Percentiles rank a stretch among this genome's conserved stretches.
phyloP scores from a whole-genome alignment of 2,888 invertebrate genomes.

The Pogonocherus hispidulus region DNA sequence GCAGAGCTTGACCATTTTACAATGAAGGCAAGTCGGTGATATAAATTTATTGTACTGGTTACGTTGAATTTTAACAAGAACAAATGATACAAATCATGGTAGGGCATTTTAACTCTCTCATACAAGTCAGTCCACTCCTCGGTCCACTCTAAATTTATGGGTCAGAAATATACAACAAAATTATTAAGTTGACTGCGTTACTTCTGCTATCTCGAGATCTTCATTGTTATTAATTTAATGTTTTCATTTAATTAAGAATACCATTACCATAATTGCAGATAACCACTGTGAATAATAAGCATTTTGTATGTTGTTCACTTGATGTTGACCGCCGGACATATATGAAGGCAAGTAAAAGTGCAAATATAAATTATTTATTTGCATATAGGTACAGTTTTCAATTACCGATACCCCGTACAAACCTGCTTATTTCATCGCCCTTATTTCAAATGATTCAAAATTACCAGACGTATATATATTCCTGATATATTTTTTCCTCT shows the following conservation, averaged over 20 bases:
- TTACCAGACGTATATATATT: no score
- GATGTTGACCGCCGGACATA: slow-evolving; percentile 13
- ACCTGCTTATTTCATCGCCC: no score
- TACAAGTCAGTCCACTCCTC: slow-evolving; percentile 4
- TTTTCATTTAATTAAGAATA: slow-evolving; percentile 32
- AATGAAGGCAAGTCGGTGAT: slow-evolving; percentile 26
- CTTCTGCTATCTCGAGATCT: slow-evolving; percentile 14
- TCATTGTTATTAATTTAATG: slow-evolving; percentile 24
- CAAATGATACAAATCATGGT: slow-evolving; percentile 32
- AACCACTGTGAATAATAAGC: slow-evolving; percentile 27
- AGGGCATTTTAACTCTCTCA: slow-evolving; percentile 14
- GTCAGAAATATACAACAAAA: slow-evolving; percentile 6
- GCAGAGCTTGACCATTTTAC: slow-evolving; percentile 32
- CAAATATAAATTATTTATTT: slow-evolving; percentile 11
- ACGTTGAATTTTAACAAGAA: slow-evolving; percentile 33
- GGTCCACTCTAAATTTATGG: slow-evolving; percentile 12
- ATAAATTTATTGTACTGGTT: slow-evolving; percentile 37
- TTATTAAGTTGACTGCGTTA: slow-evolving; percentile 12
- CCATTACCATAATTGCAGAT: slow-evolving; percentile 42
- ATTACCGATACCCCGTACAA: not conserved
- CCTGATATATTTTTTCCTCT: no score
- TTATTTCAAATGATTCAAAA: no score
- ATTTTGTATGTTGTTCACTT: slow-evolving; percentile 5
- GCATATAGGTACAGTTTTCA: not conserved
- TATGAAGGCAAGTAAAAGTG: not conserved